Percentiles rank a stretch among this genome's conserved stretches.
Evolutionary conservation across 2,113 vertebrate genomes (phyloP).

Genomic region (Lutjanus erythropterus): DNA sequence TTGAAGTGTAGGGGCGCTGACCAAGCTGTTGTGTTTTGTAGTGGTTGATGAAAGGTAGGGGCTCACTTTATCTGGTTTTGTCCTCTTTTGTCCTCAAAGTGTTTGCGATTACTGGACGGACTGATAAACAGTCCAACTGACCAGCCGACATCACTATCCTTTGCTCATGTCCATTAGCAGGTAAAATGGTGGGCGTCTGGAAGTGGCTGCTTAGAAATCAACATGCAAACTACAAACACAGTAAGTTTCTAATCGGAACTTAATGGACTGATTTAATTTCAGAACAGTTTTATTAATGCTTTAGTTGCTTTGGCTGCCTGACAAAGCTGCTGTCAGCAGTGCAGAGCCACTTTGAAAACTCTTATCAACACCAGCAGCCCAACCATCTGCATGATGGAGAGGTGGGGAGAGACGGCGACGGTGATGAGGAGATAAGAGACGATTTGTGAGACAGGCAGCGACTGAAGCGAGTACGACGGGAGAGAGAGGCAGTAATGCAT

Average conservation of each 20-base stretch:
- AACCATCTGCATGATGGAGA: conserved; percentile 47
- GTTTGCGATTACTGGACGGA: background rate
- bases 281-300: conserved; percentile 37
- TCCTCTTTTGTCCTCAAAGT: background rate
- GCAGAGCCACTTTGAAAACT: conserved; percentile 40
- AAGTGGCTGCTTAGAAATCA: background rate
- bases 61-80: background rate
- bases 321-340: conserved; percentile 44
- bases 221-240: background rate
- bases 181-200: background rate
- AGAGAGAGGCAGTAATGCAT: conserved; percentile 28
- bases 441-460: conserved; percentile 30
- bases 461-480: background rate
- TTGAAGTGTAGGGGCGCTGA: too few species aligned
- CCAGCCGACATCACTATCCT: background rate
- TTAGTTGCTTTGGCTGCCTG: conserved; percentile 30
- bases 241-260: background rate
- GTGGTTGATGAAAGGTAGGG: background rate
- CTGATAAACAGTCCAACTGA: background rate
- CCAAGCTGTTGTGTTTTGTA: too few species aligned
- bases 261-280: conserved; percentile 3
- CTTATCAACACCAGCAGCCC: conserved; percentile 58
- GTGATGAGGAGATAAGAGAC: conserved; percentile 44
- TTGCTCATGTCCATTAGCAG: background rate
- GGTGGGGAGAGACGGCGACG: conserved; percentile 11